phyloP scores from a whole-genome alignment of 2,113 vertebrate genomes.

The Osmerus eperlanus region DNA sequence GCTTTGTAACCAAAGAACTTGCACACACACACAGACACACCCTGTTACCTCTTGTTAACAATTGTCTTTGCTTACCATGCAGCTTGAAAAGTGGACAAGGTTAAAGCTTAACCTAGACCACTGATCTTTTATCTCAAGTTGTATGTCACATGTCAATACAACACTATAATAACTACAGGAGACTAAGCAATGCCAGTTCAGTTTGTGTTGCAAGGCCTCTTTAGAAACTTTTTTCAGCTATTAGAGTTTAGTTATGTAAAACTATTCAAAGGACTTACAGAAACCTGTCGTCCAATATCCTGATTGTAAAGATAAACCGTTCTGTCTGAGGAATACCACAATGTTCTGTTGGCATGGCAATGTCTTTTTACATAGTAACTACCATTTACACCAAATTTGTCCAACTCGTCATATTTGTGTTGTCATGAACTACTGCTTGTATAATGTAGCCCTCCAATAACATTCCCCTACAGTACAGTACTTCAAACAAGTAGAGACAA shows the following conservation, averaged over 20 bases:
- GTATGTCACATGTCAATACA: too few relatives aligned
- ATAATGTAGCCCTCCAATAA: background rate
- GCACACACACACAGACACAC: background rate
- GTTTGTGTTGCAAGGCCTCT: slow-evolving; percentile 18
- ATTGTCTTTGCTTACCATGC: too few relatives aligned
- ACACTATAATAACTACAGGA: too few relatives aligned
- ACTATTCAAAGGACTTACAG: slow-evolving; percentile 29
- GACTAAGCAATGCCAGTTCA: too few relatives aligned
- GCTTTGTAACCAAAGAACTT: slow-evolving; percentile 43
- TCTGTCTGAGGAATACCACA: slow-evolving; percentile 19
- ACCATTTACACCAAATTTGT: background rate
- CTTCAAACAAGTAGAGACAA: background rate
- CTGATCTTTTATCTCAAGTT: too few relatives aligned
- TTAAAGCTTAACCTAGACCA: too few relatives aligned
- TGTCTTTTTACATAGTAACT: background rate
- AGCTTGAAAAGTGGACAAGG: too few relatives aligned
- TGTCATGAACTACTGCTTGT: too few relatives aligned
- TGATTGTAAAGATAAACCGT: slow-evolving; percentile 23
- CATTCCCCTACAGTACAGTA: background rate
- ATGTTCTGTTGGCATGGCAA: background rate
- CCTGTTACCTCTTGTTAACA: too few relatives aligned
- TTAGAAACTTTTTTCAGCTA: slow-evolving; percentile 24
- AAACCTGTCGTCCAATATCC: slow-evolving; percentile 34
- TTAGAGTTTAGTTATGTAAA: slow-evolving; percentile 31
- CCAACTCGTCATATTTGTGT: background rate